Evolutionary conservation across 2,113 vertebrate genomes (phyloP).

Genomic region (Rostratula benghalensis): DNA sequence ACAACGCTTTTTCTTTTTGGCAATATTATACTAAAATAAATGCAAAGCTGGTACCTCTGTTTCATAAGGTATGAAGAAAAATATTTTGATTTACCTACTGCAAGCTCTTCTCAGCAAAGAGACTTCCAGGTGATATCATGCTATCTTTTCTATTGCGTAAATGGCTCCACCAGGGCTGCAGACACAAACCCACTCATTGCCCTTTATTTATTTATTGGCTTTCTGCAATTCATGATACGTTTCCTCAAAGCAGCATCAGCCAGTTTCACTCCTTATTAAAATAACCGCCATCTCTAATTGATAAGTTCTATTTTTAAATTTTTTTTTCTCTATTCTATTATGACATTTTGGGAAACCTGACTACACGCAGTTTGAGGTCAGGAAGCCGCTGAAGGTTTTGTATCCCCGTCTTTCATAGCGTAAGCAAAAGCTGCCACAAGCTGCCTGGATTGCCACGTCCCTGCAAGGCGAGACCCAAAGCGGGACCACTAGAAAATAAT

Average conservation of each 20-base stretch:
- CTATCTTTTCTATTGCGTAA: neutral
- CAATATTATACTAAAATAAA: neutral
- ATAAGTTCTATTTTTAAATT: neutral
- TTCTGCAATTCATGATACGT: neutral
- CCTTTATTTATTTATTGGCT: conserved; percentile 16
- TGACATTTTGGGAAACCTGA: neutral
- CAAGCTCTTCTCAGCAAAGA: neutral
- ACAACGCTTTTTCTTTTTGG: neutral
- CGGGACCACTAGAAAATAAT: neutral
- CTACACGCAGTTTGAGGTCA: neutral
- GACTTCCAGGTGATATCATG: neutral
- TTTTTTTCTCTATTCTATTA: neutral
- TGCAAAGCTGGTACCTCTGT: neutral
- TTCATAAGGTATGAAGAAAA: neutral
- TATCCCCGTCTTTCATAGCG: neutral
- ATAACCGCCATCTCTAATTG: neutral
- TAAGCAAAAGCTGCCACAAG: neutral
- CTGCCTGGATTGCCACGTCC: neutral
- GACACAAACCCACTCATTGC: neutral
- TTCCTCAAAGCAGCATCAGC: neutral
- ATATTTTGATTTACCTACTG: neutral
- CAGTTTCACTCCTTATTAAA: neutral
- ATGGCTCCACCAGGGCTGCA: neutral
- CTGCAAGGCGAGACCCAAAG: neutral
- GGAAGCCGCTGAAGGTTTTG: neutral